phyloP scores from a whole-genome alignment of 1,140 invertebrate species.

The Aporrectodea caliginosa region DNA sequence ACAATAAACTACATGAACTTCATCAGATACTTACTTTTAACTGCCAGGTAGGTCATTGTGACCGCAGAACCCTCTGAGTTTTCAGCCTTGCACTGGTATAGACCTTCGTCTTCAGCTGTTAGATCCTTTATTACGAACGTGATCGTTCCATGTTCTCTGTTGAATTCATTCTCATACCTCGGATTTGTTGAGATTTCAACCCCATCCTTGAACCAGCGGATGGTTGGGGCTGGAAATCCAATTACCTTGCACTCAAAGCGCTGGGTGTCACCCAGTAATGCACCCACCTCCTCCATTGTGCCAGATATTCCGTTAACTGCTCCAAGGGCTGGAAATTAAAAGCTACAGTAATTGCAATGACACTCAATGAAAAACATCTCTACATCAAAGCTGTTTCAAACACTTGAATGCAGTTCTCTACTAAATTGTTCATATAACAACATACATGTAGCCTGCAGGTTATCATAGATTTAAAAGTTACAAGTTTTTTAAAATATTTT shows the following conservation, averaged over 20 bases:
- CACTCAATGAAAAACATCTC: no score
- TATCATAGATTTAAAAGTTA: no score
- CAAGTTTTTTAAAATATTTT: no score
- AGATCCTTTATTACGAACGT: slow-evolving; percentile 48
- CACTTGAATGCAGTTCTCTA: no score
- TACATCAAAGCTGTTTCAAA: no score
- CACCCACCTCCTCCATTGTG: slow-evolving; percentile 40
- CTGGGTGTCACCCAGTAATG: slow-evolving; percentile 44
- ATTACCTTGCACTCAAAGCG: slow-evolving; percentile 51
- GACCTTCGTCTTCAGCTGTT: slow-evolving; percentile 41
- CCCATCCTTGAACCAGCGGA: slow-evolving; percentile 50
- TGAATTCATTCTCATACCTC: slow-evolving; percentile 43
- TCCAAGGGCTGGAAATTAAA: not conserved
- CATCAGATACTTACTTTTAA: slow-evolving; percentile 41
- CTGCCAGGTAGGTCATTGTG: slow-evolving; percentile 47
- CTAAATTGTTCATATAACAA: no score
- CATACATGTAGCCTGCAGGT: no score
- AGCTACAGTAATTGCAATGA: no score
- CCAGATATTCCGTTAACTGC: not conserved
- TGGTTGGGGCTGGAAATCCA: slow-evolving; percentile 45
- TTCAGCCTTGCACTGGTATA: slow-evolving; percentile 46
- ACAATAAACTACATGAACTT: no score
- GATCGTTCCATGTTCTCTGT: slow-evolving; percentile 41
- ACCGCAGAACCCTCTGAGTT: slow-evolving; percentile 49
- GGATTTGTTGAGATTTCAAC: slow-evolving; percentile 44